Percentiles rank a stretch among this genome's conserved stretches.
These are phyloP conservation scores for Neoscelio sp. DNA, from an alignment of 2,888 invertebrate species.

Conservation along the genomic window DNA sequence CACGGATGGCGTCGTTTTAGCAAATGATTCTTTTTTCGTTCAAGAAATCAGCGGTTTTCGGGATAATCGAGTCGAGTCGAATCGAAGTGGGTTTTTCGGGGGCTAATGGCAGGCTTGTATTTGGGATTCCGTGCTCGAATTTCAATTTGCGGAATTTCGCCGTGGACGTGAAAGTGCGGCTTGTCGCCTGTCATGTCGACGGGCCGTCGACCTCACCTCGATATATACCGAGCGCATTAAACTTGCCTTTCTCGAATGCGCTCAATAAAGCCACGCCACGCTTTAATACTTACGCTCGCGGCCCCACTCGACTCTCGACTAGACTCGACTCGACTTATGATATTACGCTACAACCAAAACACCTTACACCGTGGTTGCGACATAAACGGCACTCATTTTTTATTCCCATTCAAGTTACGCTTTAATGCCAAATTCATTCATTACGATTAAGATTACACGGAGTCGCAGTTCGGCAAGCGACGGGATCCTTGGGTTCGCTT, in stretches of 20 bases:
- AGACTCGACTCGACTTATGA: constrained; percentile 26
- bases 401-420: no score
- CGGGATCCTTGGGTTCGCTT: no score
- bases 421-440: no score
- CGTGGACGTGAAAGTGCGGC: constrained; percentile 74
- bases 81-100: no score
- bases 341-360: constrained; percentile 26
- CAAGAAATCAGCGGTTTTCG: no score
- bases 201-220: constrained; percentile 59
- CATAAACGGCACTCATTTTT: no score
- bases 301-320: constrained; percentile 22
- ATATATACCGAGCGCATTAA: constrained; percentile 48
- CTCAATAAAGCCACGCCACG: constrained; percentile 44
- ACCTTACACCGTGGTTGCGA: not conserved
- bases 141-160: constrained; percentile 72
- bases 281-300: constrained; percentile 24
- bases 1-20: no score
- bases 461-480: no score
- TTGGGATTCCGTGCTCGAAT: constrained; percentile 64
- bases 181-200: constrained; percentile 74
- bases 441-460: no score
- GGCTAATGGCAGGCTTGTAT: constrained; percentile 20
- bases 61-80: no score
- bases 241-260: constrained; percentile 58
- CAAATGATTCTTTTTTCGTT: no score